phyloP scores from a whole-genome alignment of 2,888 invertebrate genomes.

The Metallyticus violacea region DNA sequence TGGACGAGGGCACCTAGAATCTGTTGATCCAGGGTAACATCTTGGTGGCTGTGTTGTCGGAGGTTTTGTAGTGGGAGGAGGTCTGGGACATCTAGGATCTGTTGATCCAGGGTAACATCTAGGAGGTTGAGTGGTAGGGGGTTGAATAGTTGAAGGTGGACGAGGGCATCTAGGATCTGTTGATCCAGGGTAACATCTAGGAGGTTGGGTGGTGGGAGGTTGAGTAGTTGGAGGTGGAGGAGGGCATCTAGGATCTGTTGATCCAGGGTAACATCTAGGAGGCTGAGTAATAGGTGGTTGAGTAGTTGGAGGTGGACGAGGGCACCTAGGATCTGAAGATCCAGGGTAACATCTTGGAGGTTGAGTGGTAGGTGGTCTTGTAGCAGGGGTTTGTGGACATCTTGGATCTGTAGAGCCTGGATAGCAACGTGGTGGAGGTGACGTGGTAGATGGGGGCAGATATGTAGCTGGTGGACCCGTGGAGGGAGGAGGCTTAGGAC shows the following conservation, averaged over 20 bases:
- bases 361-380: neutral
- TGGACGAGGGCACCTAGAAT: neutral
- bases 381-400: conserved; percentile 27
- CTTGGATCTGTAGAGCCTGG: conserved; percentile 34
- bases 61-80: conserved; percentile 29
- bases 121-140: conserved; percentile 23
- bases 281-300: neutral
- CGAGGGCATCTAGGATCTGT: conserved; percentile 41
- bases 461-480: too few relatives aligned
- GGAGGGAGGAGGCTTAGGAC: conserved; percentile 13
- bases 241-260: conserved; percentile 37
- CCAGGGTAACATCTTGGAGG: neutral
- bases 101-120: conserved; percentile 36
- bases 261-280: conserved; percentile 19
- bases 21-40: conserved; percentile 41
- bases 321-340: neutral
- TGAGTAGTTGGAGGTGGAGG: conserved; percentile 38
- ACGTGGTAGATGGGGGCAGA: conserved; percentile 27
- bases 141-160: conserved; percentile 44
- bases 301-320: neutral
- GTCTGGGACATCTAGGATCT: conserved; percentile 21
- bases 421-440: conserved; percentile 29
- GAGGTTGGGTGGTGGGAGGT: conserved; percentile 35
- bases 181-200: conserved; percentile 44
- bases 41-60: conserved; percentile 19